Percentiles rank a stretch among this genome's conserved stretches.
These are phyloP conservation scores for Sturmia bella DNA, from an alignment of 2,888 invertebrate genomes.

Conservation along the genomic window DNA sequence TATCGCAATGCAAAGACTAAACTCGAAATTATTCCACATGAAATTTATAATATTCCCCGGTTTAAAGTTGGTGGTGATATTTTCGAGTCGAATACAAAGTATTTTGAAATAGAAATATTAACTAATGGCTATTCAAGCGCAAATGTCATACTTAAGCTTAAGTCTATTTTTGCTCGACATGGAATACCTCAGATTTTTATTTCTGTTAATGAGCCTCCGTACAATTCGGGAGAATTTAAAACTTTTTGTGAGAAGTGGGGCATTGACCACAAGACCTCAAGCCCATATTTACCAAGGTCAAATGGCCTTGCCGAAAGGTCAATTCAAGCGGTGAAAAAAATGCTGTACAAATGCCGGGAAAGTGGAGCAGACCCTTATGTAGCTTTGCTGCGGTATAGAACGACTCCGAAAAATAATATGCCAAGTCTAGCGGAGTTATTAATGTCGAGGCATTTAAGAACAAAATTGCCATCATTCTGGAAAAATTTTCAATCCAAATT, in stretches of 20 bases:
- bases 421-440: conserved; percentile 8
- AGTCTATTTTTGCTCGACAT: conserved; percentile 2
- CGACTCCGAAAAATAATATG: conserved; percentile 1
- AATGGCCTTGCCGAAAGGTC: background rate
- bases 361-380: background rate
- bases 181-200: background rate
- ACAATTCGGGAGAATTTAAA: conserved; percentile 1
- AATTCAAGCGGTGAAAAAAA: background rate
- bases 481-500: background rate
- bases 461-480: background rate
- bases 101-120: background rate
- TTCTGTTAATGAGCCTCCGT: background rate
- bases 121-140: background rate
- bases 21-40: conserved; percentile 26
- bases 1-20: conserved; percentile 1
- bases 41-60: conserved; percentile 23
- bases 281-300: background rate
- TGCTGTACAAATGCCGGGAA: conserved; percentile 2
- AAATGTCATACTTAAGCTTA: background rate
- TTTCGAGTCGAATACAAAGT: background rate
- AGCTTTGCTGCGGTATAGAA: background rate
- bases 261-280: conserved; percentile 4
- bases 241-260: background rate
- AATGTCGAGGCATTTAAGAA: conserved; percentile 9
- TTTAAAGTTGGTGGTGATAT: background rate